Conservation (phyloP, 2,113 vertebrate genomes). For the Myiopsitta monachus region DNA sequence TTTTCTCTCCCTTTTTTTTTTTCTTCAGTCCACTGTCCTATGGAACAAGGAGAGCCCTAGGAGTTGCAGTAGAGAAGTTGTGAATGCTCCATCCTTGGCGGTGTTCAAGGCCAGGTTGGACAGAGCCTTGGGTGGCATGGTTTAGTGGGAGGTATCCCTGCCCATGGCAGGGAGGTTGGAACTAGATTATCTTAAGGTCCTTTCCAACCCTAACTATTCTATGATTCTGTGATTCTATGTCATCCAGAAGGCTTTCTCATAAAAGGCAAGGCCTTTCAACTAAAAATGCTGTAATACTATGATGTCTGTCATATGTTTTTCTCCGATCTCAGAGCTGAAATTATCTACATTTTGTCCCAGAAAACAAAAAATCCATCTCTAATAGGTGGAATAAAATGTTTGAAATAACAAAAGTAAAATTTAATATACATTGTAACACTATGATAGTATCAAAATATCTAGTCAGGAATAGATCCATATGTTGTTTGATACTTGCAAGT, state of each 20-base stretch:
- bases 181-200: too few relatives aligned
- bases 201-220: too few relatives aligned
- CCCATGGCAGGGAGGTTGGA: too few relatives aligned
- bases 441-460: background rate
- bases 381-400: background rate
- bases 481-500: background rate
- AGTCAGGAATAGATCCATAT: background rate
- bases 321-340: background rate
- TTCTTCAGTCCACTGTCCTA: background rate
- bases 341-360: background rate
- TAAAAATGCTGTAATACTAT: background rate
- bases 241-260: background rate
- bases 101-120: too few relatives aligned
- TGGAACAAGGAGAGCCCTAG: background rate
- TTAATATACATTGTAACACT: background rate
- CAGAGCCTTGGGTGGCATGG: too few relatives aligned
- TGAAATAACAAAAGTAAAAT: background rate
- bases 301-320: background rate
- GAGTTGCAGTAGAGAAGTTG: background rate
- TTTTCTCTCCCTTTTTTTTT: constrained; percentile 11
- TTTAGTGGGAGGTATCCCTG: too few relatives aligned
- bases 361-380: background rate
- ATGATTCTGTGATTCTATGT: too few relatives aligned
- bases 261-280: background rate
- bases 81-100: too few relatives aligned